Evolutionary conservation across 2,113 vertebrate species (phyloP), one percentile per base, ranked within the genome.

Genomic region (Aythya baeri): DNA sequence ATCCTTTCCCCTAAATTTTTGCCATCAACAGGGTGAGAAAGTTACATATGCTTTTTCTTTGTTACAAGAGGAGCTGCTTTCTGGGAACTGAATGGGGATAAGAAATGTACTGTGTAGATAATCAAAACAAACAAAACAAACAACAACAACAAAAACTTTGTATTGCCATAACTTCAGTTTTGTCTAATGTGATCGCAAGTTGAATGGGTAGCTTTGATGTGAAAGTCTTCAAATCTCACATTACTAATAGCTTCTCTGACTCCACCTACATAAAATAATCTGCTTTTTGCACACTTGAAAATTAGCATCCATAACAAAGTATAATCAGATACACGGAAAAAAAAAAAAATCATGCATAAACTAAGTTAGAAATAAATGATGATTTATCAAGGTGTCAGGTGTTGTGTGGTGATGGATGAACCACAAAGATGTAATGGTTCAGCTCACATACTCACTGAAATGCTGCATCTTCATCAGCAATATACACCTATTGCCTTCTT

Each of bases 381-480:
- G 94, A 95, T 97, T 96, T 97, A 96, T 96, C 71, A 90, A 93
- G 84, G 71, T 97, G 97, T 96, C 97, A 96, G 63, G 44, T 96
- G 80, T 83, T 76, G 34, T 49, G 26, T 44, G 71, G 55, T 96
- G 96, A 97, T 86, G 71, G 92, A 96, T 96, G 95, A 96, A 91
- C 32, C 41, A 66, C 57, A 78, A 89, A 89, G 31, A 81, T 44
- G 26, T 81, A 78, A 67, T 72, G 73, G 86, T 87, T 87, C 32
- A 85, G 11, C 63, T 59, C 20, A 27, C 44, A 89, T 81, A 74
- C 52, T 95, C 63, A 70, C 34, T 90, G 90, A 92, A 96, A 73
- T 72, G 22, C 62, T 90, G 74, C 26, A 70, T 75, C 79, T 82
- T 93, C 70, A 83, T 96, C 71, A 97, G 94, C 44, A 84, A 22